Evolutionary conservation across 2,113 vertebrate genomes (phyloP).

Genomic region (Baryphthengus martii): DNA sequence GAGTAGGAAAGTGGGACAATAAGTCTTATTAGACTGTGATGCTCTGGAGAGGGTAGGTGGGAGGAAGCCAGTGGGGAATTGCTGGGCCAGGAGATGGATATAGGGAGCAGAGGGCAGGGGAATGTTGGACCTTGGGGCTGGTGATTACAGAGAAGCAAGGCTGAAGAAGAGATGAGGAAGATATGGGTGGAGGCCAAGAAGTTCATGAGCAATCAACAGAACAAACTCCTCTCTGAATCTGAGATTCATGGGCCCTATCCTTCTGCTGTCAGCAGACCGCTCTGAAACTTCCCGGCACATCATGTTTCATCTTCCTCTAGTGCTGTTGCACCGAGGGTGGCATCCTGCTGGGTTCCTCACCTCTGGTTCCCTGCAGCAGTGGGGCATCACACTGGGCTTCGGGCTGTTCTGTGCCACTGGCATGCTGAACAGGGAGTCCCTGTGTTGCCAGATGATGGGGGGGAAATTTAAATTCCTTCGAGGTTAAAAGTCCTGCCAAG

Average conservation of each 20-base stretch:
- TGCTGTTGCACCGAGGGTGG: not conserved
- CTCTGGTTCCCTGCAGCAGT: not conserved
- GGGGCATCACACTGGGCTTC: accelerated
- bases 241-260: not conserved
- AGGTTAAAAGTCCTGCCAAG: not conserved
- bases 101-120: not conserved
- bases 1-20: not conserved
- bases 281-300: not conserved
- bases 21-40: not conserved
- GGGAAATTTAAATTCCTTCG: not conserved
- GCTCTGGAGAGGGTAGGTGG: not conserved
- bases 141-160: not conserved
- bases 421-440: accelerated
- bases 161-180: not conserved
- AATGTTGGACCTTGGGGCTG: not conserved
- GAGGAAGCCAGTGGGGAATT: not conserved
- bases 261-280: not conserved
- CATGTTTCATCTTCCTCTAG: not conserved
- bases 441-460: not conserved
- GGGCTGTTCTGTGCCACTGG: not conserved
- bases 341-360: not conserved
- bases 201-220: not conserved
- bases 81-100: not conserved
- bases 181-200: not conserved
- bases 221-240: not conserved